Base-by-base conservation (phyloP, 2,113 vertebrate species). In the Chionodraco myersi region DNA sequence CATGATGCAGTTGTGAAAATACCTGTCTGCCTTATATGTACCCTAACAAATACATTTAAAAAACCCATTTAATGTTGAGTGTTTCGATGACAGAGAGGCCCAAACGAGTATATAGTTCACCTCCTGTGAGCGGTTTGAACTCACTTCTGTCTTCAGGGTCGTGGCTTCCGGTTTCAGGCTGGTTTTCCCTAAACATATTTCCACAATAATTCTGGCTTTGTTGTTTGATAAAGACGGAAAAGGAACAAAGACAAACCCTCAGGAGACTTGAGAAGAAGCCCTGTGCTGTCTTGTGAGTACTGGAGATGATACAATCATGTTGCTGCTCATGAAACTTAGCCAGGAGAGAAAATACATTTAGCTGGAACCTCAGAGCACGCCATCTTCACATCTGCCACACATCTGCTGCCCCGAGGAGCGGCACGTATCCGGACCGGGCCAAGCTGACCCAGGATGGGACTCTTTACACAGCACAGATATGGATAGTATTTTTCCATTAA, bases 1-100 rank as follows among this genome's bases (percentile, higher is more conserved):
- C 84, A 93, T 83, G 76, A 90, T 88, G 89, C 76, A 85, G 77
- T 76, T 77, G 83, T 92, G 89, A 93, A 94, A 94, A 93, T 91
- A 86, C 86, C 81, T 85, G 85, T 86, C 79, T 80, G 83, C 89
- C 86, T 90, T 41, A 88, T 89, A 91, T 91, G 91, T 93, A 88
- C 89, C 86, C 91, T 85, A 88, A 88, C 87, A 88, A 90, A 89
- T 70, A 86, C 71, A 84, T 88, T 86, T 82, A 78, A 84, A 93
- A 82, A 67, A 86, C 4, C 88, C 71, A 74, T 83, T 78, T 52
- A 86, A 89, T 51, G 72, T 76, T 11, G 79, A 83, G 72, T 67
- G 75, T 80, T 64, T 75, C 41, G 44, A 62, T 14, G 54, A 72
- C 16, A 69, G 10, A 62, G 73, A 74, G 70, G 86, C 87, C 79